Conservation (phyloP, 2,797 vertebrate species). For the Glyptemys insculpta region DNA sequence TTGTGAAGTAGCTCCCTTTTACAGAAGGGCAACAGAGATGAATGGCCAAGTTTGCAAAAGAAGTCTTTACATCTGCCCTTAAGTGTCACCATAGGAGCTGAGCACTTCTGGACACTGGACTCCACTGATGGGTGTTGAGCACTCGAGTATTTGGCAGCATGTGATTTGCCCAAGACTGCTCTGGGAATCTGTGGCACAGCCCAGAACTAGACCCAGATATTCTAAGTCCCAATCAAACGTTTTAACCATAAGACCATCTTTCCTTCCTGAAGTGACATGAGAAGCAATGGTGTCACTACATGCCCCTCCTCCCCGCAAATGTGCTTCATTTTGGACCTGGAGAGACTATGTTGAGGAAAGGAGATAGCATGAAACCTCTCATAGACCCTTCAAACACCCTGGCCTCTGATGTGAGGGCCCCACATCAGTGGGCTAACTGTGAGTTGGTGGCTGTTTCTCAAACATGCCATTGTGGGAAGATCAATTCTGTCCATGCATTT, state of each 20-base stretch:
- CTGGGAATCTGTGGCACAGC: background rate
- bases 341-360: background rate
- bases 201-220: background rate
- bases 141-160: background rate
- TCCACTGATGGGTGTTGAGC: background rate
- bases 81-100: background rate
- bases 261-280: background rate
- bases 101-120: background rate
- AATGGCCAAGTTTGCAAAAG: background rate
- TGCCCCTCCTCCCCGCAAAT: rapidly evolving
- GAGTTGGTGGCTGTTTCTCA: background rate
- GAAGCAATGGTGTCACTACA: rapidly evolving
- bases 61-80: background rate
- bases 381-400: background rate
- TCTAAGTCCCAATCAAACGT: background rate
- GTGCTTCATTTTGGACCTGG: rapidly evolving
- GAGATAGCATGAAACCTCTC: rapidly evolving
- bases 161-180: background rate
- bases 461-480: background rate
- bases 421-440: background rate
- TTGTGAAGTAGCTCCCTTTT: background rate
- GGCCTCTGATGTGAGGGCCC: rapidly evolving
- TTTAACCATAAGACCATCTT: background rate
- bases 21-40: background rate
- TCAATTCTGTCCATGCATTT: background rate